These are phyloP conservation scores for Ranitomeya variabilis DNA, from an alignment of 2,113 vertebrate genomes.

Conservation along the genomic window DNA sequence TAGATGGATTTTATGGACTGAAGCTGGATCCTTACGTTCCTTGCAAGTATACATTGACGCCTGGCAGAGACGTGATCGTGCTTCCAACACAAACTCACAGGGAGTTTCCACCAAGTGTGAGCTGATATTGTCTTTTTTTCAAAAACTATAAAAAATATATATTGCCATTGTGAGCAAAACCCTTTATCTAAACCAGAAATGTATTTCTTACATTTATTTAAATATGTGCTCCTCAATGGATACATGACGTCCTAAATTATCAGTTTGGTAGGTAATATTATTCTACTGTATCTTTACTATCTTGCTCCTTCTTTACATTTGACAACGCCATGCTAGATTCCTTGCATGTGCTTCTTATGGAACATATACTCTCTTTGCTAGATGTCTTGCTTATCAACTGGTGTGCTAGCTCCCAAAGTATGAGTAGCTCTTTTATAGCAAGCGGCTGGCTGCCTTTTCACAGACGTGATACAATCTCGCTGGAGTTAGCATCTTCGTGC, in stretches of 20 bases:
- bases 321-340: slow-evolving; percentile 28
- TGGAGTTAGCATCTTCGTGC: slow-evolving; percentile 50
- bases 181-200: too few species aligned
- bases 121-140: too few species aligned
- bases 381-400: slow-evolving; percentile 28
- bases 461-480: slow-evolving; percentile 48
- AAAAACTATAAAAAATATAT: too few species aligned
- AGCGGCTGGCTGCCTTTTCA: slow-evolving; percentile 38
- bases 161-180: too few species aligned
- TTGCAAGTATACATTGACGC: too few species aligned
- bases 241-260: background rate
- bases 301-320: slow-evolving; percentile 27
- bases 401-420: background rate
- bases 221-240: background rate
- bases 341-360: slow-evolving; percentile 28
- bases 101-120: too few species aligned
- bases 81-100: too few species aligned
- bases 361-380: slow-evolving; percentile 23
- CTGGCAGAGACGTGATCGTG: too few species aligned
- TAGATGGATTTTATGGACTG: too few species aligned
- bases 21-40: too few species aligned
- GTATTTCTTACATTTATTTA: background rate
- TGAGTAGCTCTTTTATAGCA: slow-evolving; percentile 35
- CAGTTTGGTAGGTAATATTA: background rate
- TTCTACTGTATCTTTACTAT: background rate